A percentile compares a stretch with the other conserved stretches of the same genome.
phyloP scores from a whole-genome alignment of 1,140 invertebrate species.

The Phymastichus coffea region DNA sequence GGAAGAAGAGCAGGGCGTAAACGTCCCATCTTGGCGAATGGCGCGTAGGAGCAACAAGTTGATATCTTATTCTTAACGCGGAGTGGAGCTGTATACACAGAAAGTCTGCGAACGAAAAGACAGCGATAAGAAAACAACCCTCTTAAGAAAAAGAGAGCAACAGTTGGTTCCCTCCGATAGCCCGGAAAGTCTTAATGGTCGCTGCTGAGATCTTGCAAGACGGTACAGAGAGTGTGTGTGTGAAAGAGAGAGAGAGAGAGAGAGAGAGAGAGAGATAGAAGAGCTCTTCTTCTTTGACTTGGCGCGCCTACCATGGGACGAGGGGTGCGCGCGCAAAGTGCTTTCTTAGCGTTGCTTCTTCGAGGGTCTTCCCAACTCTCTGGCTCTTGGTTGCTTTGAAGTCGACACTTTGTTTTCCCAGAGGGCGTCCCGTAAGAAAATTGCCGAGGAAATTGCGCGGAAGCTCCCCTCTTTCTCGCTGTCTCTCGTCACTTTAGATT shows the following conservation, averaged over 20 bases:
- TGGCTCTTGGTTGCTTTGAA: no score
- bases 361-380: no score
- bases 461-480: constrained; percentile 14
- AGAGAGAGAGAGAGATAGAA: constrained; percentile 26
- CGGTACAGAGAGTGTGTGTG: constrained; percentile 12
- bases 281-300: constrained; percentile 30
- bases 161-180: constrained; percentile 32
- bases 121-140: constrained; percentile 33
- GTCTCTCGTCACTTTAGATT: no score
- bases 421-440: constrained; percentile 39
- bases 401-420: constrained; percentile 47
- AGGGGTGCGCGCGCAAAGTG: constrained; percentile 37
- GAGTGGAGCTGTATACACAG: no score
- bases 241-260: constrained; percentile 4
- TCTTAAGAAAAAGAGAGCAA: constrained; percentile 34
- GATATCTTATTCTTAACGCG: constrained; percentile 43
- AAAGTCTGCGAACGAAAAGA: neutral
- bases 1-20: constrained; percentile 29
- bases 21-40: constrained; percentile 30
- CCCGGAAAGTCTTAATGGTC: constrained; percentile 50
- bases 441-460: constrained; percentile 38
- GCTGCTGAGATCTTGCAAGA: constrained; percentile 37
- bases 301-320: constrained; percentile 36
- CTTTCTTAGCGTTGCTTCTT: no score
- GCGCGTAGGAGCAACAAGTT: constrained; percentile 48